These are phyloP conservation scores for Eublepharis macularius DNA, from an alignment of 2,113 vertebrate species.

Conservation along the genomic window DNA sequence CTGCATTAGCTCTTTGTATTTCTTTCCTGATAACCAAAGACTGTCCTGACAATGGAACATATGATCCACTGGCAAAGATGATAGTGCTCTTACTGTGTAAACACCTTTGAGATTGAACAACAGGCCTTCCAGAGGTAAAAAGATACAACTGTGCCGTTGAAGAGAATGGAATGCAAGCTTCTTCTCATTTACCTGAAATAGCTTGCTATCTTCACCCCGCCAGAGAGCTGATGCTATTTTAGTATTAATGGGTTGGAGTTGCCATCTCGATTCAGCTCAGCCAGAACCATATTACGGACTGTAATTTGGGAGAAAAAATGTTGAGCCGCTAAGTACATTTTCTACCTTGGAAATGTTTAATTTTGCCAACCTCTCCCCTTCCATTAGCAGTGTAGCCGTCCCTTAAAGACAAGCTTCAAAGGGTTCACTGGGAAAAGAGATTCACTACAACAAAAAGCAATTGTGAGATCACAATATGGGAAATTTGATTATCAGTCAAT, in stretches of 20 bases:
- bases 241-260: background rate
- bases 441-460: background rate
- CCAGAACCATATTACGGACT: background rate
- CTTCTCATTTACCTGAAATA: background rate
- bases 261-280: background rate
- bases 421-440: too few species aligned
- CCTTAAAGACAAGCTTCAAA: background rate
- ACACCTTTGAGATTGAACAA: background rate
- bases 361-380: background rate
- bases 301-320: too few species aligned
- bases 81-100: conserved; percentile 1
- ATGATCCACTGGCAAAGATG: background rate
- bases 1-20: background rate
- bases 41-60: conserved; percentile 2
- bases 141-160: background rate
- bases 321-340: background rate
- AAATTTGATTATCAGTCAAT: background rate
- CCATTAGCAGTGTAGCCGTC: too few species aligned
- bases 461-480: background rate
- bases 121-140: background rate
- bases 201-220: background rate
- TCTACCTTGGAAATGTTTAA: background rate
- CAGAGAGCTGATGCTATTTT: background rate
- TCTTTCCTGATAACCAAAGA: conserved; percentile 1
- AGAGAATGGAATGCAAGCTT: background rate